Percentiles rank a stretch among this genome's conserved stretches.
phyloP scores from a whole-genome alignment of 1,140 invertebrate species.

The Magallana angulata region DNA sequence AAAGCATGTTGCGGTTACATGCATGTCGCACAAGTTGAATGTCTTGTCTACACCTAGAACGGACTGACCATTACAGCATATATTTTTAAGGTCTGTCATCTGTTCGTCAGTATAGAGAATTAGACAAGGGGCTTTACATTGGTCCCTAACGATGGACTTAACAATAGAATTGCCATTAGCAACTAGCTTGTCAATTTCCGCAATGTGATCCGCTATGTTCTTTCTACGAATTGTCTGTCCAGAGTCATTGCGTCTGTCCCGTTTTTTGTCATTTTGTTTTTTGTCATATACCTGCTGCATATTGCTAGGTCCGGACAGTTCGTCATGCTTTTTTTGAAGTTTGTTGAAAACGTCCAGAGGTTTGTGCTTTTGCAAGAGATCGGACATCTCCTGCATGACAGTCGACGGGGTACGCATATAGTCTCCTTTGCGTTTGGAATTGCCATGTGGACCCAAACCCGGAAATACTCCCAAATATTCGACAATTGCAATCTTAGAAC shows the following conservation, averaged over 20 bases:
- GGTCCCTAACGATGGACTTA: constrained; percentile 43
- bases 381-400: constrained; percentile 51
- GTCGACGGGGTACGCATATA: constrained; percentile 34
- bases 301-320: constrained; percentile 39
- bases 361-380: not conserved
- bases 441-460: constrained; percentile 36
- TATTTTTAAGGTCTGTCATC: constrained; percentile 48
- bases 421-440: constrained; percentile 38
- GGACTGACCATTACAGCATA: constrained; percentile 52
- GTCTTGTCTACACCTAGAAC: constrained; percentile 57
- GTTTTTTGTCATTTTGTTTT: constrained; percentile 42
- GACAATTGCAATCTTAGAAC: not conserved
- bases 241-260: not conserved
- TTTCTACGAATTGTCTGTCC: not conserved
- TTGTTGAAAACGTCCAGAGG: constrained; percentile 42
- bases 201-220: constrained; percentile 57
- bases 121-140: constrained; percentile 45
- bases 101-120: constrained; percentile 58
- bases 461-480: constrained; percentile 50
- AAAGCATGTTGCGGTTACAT: constrained; percentile 46
- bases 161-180: constrained; percentile 42
- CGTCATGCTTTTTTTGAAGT: constrained; percentile 49
- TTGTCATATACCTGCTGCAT: constrained; percentile 46
- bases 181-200: constrained; percentile 49
- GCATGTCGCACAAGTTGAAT: constrained; percentile 57